These are phyloP conservation scores for Cerceris ruficornis DNA, from an alignment of 2,888 invertebrate species.

Conservation along the genomic window DNA sequence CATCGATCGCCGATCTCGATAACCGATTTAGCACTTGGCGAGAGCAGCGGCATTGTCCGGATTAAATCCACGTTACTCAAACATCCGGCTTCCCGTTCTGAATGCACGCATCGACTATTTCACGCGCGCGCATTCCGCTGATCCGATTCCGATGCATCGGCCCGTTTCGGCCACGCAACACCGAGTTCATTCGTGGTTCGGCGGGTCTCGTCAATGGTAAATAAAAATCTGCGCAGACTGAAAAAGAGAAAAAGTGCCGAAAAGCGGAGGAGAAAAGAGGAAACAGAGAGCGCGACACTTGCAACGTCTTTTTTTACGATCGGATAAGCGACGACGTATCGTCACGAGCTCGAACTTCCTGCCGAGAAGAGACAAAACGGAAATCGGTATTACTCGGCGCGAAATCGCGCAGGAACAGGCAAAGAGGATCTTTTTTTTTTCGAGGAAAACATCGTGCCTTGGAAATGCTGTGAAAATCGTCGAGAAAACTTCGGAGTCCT, in stretches of 20 bases:
- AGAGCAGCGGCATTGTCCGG: conserved; percentile 1
- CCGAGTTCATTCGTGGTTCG: conserved; percentile 15
- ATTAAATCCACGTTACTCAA: conserved; percentile 46
- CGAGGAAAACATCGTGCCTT: too few relatives aligned
- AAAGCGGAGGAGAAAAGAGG: not conserved
- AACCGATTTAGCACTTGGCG: not conserved
- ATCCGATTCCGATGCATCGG: conserved; percentile 18
- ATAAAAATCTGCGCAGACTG: not conserved
- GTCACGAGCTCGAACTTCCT: too few relatives aligned
- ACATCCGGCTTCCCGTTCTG: conserved; percentile 24
- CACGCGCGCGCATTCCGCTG: conserved; percentile 32
- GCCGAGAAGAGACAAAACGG: too few relatives aligned
- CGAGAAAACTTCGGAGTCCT: too few relatives aligned
- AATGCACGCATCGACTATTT: conserved; percentile 52
- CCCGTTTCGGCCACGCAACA: conserved; percentile 19
- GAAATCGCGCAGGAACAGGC: too few relatives aligned
- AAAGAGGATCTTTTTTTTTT: too few relatives aligned
- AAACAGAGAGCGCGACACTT: not conserved
- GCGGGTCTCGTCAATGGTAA: conserved; percentile 5
- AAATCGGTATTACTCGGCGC: too few relatives aligned
- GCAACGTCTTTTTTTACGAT: too few relatives aligned
- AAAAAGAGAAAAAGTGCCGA: not conserved
- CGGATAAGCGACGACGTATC: too few relatives aligned
- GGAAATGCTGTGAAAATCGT: too few relatives aligned
- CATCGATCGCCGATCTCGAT: too few relatives aligned